Conservation (phyloP, 2,888 invertebrate species). For the Pantelozetes paolii region DNA sequence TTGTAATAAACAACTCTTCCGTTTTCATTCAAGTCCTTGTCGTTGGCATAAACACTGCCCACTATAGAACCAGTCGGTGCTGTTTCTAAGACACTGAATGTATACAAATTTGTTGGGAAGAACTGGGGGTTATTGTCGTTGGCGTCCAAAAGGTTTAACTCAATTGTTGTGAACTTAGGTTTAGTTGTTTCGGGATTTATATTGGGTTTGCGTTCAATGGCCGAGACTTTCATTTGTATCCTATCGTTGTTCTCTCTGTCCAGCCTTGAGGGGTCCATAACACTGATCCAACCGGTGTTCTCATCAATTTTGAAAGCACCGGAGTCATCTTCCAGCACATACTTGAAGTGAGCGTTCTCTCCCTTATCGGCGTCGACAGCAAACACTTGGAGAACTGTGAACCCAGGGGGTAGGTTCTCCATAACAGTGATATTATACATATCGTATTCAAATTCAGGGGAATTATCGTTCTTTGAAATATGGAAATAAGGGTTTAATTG, state of each 20-base stretch:
- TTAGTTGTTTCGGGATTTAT: constrained; percentile 58
- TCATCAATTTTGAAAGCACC: constrained; percentile 76
- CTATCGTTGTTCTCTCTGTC: constrained; percentile 73
- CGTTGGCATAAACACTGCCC: constrained; percentile 71
- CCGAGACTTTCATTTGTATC: constrained; percentile 63
- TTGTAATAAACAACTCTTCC: constrained; percentile 71
- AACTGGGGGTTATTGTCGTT: constrained; percentile 88
- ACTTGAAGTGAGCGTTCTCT: constrained; percentile 77
- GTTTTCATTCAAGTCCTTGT: constrained; percentile 72
- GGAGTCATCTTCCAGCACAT: constrained; percentile 67
- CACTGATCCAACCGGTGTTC: constrained; percentile 78
- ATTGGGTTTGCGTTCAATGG: constrained; percentile 68
- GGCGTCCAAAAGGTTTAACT: constrained; percentile 61
- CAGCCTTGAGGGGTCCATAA: constrained; percentile 66
- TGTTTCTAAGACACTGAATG: constrained; percentile 67
- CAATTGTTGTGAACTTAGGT: constrained; percentile 63
- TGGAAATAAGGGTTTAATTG: background rate
- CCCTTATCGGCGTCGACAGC: constrained; percentile 56
- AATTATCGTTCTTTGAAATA: constrained; percentile 42
- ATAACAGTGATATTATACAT: constrained; percentile 87
- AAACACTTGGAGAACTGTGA: constrained; percentile 64
- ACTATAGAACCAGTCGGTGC: constrained; percentile 66
- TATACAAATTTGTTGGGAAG: constrained; percentile 74
- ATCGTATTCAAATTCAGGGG: constrained; percentile 68
- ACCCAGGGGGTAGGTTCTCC: constrained; percentile 80